phyloP scores from a whole-genome alignment of 2,113 vertebrate species.

The Axis porcinus region DNA sequence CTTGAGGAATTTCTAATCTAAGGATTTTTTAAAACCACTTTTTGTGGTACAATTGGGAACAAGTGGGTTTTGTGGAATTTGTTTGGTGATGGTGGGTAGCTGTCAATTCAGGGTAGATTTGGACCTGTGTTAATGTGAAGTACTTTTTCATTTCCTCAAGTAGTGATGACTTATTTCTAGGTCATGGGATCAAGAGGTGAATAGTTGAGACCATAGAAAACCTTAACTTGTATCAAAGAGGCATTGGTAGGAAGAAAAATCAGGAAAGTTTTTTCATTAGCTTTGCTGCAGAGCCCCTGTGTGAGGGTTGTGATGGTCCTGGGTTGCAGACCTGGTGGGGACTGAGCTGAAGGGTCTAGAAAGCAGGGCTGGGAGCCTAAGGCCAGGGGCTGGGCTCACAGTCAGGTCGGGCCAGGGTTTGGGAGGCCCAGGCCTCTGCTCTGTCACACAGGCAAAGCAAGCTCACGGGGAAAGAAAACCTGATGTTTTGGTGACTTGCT shows the following conservation, averaged over 20 bases:
- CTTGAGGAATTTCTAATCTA: neutral
- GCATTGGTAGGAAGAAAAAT: neutral
- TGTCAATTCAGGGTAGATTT: neutral
- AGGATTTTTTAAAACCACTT: neutral
- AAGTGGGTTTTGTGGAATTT: neutral
- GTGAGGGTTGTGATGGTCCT: neutral
- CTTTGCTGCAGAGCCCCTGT: neutral
- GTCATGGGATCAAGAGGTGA: neutral
- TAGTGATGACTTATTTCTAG: neutral
- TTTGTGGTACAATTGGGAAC: neutral
- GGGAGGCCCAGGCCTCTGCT: neutral
- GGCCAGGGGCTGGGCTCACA: neutral
- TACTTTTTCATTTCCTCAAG: neutral
- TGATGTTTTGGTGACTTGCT: neutral
- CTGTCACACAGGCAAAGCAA: neutral
- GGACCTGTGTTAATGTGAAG: neutral
- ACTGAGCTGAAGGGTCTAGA: rapidly evolving
- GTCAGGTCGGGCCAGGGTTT: neutral
- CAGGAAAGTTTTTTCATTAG: neutral
- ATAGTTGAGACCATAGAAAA: neutral
- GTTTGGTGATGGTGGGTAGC: neutral
- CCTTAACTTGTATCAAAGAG: neutral
- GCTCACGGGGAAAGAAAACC: neutral
- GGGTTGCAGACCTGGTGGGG: neutral
- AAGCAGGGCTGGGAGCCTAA: neutral